phyloP scores from a whole-genome alignment of 2,113 vertebrate genomes.

The Emydocephalus ijimae region DNA sequence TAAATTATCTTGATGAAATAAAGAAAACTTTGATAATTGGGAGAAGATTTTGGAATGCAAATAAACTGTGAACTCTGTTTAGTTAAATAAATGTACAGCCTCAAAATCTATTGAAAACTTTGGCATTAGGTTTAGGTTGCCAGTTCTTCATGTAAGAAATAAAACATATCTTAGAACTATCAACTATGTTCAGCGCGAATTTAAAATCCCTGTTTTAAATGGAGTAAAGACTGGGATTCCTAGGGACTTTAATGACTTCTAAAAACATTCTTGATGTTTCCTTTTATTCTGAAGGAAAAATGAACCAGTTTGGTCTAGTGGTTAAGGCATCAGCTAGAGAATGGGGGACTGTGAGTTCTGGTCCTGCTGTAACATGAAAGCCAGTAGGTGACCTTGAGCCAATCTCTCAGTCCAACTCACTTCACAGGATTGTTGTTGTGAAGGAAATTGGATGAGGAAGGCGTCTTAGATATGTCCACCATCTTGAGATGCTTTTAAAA shows the following conservation, averaged over 20 bases:
- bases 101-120: background rate
- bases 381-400: background rate
- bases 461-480: background rate
- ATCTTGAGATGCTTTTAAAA: background rate
- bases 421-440: background rate
- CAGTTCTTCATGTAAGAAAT: background rate
- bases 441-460: background rate
- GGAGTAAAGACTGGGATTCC: background rate
- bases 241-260: background rate
- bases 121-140: background rate
- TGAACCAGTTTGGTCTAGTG: background rate
- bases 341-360: background rate
- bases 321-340: background rate
- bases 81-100: background rate
- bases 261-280: background rate
- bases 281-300: background rate
- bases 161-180: background rate
- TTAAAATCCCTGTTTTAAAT: background rate
- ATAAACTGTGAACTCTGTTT: background rate
- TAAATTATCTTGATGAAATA: background rate
- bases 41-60: background rate
- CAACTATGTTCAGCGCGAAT: background rate
- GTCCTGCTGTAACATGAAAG: background rate
- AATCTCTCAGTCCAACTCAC: background rate
- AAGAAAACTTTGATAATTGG: background rate